Percentiles rank a stretch among this genome's conserved stretches.
phyloP scores from a whole-genome alignment of 1,140 invertebrate species.

The Galleria mellonella region DNA sequence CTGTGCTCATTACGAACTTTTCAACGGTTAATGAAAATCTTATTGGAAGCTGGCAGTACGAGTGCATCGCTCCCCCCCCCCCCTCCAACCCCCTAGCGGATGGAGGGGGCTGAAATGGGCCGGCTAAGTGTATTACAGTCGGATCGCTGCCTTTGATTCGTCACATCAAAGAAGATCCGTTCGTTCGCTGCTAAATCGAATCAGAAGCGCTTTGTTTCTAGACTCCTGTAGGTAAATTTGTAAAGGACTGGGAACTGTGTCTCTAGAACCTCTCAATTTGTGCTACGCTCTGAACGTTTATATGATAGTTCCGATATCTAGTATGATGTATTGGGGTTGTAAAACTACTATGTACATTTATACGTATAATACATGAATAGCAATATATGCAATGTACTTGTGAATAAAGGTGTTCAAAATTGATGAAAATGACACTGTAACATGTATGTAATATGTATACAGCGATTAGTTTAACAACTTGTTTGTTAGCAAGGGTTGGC shows the following conservation, averaged over 20 bases:
- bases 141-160: slow-evolving; percentile 71
- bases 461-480: too few species aligned
- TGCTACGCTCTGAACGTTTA: too few species aligned
- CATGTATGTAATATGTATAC: too few species aligned
- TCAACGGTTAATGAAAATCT: slow-evolving; percentile 69
- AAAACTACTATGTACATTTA: too few species aligned
- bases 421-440: too few species aligned
- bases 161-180: slow-evolving; percentile 68
- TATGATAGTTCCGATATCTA: too few species aligned
- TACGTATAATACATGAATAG: too few species aligned
- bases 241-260: slow-evolving; percentile 17
- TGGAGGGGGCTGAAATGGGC: slow-evolving; percentile 50
- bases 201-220: slow-evolving; percentile 63
- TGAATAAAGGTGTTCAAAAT: too few species aligned
- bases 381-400: too few species aligned
- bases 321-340: too few species aligned
- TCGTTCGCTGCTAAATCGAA: slow-evolving; percentile 62
- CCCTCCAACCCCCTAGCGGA: slow-evolving; percentile 1
- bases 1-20: slow-evolving; percentile 64
- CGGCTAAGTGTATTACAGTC: slow-evolving; percentile 65
- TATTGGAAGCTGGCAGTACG: slow-evolving; percentile 54
- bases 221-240: slow-evolving; percentile 38
- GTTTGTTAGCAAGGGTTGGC: too few species aligned
- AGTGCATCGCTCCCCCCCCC: slow-evolving; percentile 7
- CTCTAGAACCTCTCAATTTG: too few species aligned